These are phyloP conservation scores for Melieria omissa DNA, from an alignment of 2,888 invertebrate species.

Conservation along the genomic window DNA sequence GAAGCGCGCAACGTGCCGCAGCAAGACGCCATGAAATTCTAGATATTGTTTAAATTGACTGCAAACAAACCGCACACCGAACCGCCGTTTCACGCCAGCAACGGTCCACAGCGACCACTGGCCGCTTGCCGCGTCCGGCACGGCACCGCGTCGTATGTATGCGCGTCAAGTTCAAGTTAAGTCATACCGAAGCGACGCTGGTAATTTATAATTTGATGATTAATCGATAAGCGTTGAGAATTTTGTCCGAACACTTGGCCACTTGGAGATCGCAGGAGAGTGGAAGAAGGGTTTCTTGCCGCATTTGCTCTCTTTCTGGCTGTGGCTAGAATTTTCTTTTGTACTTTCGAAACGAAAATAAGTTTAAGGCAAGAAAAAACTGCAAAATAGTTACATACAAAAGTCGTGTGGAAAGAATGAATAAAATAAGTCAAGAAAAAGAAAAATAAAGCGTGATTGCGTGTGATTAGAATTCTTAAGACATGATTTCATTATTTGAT, in stretches of 20 bases:
- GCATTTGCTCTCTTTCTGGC: not conserved
- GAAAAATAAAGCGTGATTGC: not conserved
- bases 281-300: not conserved
- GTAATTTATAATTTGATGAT: constrained; percentile 36
- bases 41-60: constrained; percentile 35
- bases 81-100: no score
- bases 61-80: constrained; percentile 18
- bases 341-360: not conserved
- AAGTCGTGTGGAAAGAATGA: no score
- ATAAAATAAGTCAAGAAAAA: no score
- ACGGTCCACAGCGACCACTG: no score
- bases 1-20: not conserved
- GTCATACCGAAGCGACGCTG: not conserved
- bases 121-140: no score
- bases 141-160: no score
- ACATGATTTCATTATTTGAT: constrained; percentile 21
- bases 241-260: not conserved
- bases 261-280: not conserved
- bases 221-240: constrained; percentile 29
- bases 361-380: no score
- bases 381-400: no score
- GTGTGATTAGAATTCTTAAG: constrained; percentile 15
- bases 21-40: constrained; percentile 34
- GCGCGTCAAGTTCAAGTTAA: no score
- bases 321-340: not conserved